Evolutionary conservation across 2,888 invertebrate species (phyloP), one percentile per base, ranked within the genome.

Genomic region (Chorisops tibialis): DNA sequence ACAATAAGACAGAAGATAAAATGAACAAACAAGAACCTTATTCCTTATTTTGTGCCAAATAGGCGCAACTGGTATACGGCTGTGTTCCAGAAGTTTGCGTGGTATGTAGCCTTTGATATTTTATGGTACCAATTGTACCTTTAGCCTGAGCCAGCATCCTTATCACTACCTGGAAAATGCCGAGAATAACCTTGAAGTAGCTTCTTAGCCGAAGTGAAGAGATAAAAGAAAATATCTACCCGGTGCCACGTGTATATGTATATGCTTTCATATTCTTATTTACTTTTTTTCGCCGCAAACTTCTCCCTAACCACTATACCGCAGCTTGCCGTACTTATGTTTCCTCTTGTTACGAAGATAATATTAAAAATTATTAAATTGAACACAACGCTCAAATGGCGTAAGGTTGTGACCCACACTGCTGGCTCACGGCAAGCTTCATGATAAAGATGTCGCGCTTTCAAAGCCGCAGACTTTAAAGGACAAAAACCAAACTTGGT

Each of bases 181-280:
- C 24, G 3, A 39, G 52, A 41, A 54, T 54, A 22, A 21, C 52
- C 24, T 41, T 54, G 52, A 54, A 54, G 39, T 22, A 54, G 39
- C 52, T 41, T 54, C n/a, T 41, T 39, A 22, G 39, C 7, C 30
- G 30, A 30, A 9, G 30, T 9, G 30, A 30, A 30, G 30, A 30
- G 5, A 30, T 30, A 30, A 30, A 30, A 30, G 30, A 9, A 30
- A 18, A 39, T 9, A 54, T 21, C 52, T 14, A 39, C 52, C 52
- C 39, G 38, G 18, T 38, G 52, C 41, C 52, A 54, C 52, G 39
- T 41, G 52, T 54, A 39, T 22, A 14, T 41, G 16, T 41, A 4
- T 1, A 3, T 43, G 16, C 37, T 9, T 9, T 11, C 37, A 37
- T 9, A 37, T 37, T 37, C 7, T 37, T 9, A 9, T 6, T 11